These are phyloP conservation scores for Nyctereutes procyonoides DNA, from an alignment of 2,113 vertebrate genomes.

Conservation along the genomic window DNA sequence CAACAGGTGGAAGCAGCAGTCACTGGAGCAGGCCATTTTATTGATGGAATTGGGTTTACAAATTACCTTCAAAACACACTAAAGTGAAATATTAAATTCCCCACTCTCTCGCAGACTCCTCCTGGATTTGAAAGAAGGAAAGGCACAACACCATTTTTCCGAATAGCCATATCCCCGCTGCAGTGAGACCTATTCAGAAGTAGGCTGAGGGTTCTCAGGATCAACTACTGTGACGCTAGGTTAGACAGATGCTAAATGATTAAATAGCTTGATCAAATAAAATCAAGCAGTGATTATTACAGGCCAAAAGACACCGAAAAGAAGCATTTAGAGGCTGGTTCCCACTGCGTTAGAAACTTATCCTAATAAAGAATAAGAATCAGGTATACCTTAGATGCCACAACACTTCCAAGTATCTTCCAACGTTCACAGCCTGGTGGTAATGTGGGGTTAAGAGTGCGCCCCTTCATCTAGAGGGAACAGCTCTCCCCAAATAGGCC, in stretches of 20 bases:
- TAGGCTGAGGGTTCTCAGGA: background rate
- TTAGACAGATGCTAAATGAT: background rate
- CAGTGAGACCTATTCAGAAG: background rate
- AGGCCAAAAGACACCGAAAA: background rate
- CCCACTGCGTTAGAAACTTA: background rate
- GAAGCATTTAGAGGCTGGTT: background rate
- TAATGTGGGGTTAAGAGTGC: background rate
- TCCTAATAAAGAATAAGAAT: background rate
- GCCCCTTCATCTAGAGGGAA: background rate
- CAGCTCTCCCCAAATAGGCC: background rate
- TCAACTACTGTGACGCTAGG: background rate
- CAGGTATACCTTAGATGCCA: background rate
- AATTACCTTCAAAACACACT: slow-evolving; percentile 60
- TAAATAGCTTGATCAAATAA: slow-evolving; percentile 26
- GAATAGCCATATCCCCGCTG: background rate
- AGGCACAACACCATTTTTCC: background rate
- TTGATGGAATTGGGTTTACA: slow-evolving; percentile 65
- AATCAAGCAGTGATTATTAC: background rate
- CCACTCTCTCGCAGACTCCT: background rate
- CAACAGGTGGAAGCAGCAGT: slow-evolving; percentile 66
- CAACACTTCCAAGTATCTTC: background rate
- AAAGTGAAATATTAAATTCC: slow-evolving; percentile 63
- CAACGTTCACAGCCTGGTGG: background rate
- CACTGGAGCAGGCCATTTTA: slow-evolving; percentile 37
- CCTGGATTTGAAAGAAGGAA: slow-evolving; percentile 35